Evolutionary conservation across 2,797 vertebrate species (phyloP), one percentile per base, ranked within the genome.

Genomic region (Scomberomorus guttatus): DNA sequence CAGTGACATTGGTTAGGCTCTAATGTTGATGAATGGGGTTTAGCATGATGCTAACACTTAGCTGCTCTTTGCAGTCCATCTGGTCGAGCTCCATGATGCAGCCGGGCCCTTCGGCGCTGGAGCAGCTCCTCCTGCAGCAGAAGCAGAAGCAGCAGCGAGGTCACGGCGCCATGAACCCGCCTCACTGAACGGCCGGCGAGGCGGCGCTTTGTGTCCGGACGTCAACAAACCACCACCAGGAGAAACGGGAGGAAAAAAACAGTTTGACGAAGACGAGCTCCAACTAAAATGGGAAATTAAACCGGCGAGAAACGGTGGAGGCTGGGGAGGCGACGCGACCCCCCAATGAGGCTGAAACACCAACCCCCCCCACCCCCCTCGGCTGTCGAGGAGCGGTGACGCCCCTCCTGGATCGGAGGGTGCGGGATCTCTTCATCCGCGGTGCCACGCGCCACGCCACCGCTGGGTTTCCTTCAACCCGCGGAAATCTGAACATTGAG

Each of bases 81-180:
- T 99, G 98, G 98, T 99, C 98, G 63, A 98, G 97, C 93, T 98
- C 98, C 90, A 99, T 99, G 98, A 98, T 99, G 98, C 98, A 97
- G 88, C 97, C 98, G 3, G 98, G 98, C 87, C 98, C 98, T n/a
- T 99, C 98, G 18, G 98, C 98, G 48, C 95, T 99, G 96, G 98
- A 99, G 96, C 98, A 99, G 96, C 97, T 99, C 90, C 94, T 99
- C 80, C 97, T 98, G 96, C 98, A 99, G 95, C 98, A 99, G 95
- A 98, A 99, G 77, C 97, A 99, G 94, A 99, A 99, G 94, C 98
- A 99, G 95, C 98, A 99, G 94, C 96, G 98, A 3, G 97, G 97
- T 83, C 98, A 98, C 93, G 97, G 97, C 90, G 42, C 96, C 95
- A 97, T 98, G 97, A 99, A 99, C 94, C 98, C 98, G 27, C 98